Evolutionary conservation across 2,888 invertebrate genomes (phyloP), one percentile per base, ranked within the genome.

Genomic region (Tachystola acroxantha): DNA sequence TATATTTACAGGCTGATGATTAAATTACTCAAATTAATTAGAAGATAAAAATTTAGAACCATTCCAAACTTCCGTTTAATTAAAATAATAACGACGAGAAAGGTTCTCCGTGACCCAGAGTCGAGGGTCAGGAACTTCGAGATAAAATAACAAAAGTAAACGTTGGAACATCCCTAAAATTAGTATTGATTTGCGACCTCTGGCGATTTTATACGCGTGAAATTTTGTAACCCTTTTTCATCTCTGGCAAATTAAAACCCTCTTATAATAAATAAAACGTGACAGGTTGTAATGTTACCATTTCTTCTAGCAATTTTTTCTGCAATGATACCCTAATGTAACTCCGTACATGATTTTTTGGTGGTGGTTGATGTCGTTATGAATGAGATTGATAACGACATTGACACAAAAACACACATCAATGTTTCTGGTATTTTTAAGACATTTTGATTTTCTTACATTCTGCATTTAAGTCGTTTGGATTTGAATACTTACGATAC

Each of bases 111-210:
- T 36, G 36, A 33, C 36, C 32, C 25, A 12, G 29, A 13, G 31
- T 16, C 2, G 26, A 33, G 34, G 34, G 34, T 39, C 27, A 31
- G 27, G 25, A 39, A 39, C 34, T 39, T 31, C 7, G 34, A 24
- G 34, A 32, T 39, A 39, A 39, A 37, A 34, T 37, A 40, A 40
- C 34, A 37, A 40, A 40, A 36, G 40, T 37, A 37, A 27, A 34
- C 34, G 40, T 2, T 16, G 37, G 30, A 36, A 22, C 27, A 29
- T 36, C 36, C 40, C 33, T 29, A 22, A 36, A 40, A 34, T 40
- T 40, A 35, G 30, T 36, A 40, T 40, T 40, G 40, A 40, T 40
- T 40, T 36, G 40, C 31, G 36, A 30, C 36, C 34, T 37, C 35
- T 13, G 32, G 26, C 24, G 24, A 27, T 39, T 40, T 36, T 28